A percentile compares a stretch with the other conserved stretches of the same genome.
phyloP scores from a whole-genome alignment of 2,113 vertebrate genomes.

The Clarias magur region DNA sequence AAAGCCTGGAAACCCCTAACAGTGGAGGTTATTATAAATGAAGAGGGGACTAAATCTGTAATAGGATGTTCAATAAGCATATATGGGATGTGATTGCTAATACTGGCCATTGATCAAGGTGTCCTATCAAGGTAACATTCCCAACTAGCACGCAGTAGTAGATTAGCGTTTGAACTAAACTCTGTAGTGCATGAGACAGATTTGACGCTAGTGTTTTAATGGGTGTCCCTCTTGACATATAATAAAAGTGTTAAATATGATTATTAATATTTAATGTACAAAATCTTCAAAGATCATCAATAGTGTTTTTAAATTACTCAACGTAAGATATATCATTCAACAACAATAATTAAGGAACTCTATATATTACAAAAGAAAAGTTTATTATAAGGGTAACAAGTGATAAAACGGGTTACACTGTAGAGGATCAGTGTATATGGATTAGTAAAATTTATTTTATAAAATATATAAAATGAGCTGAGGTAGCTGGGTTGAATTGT shows the following conservation, averaged over 20 bases:
- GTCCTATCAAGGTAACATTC: background rate
- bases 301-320: background rate
- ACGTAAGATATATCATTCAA: background rate
- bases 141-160: background rate
- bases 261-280: background rate
- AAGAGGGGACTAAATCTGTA: too few species aligned
- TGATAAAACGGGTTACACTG: background rate
- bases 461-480: background rate
- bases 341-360: background rate
- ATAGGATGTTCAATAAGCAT: too few species aligned
- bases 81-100: too few species aligned
- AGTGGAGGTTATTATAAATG: too few species aligned
- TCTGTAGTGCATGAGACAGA: background rate
- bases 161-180: background rate
- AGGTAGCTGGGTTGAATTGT: background rate
- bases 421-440: background rate
- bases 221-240: background rate
- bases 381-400: background rate
- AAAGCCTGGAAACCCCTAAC: too few species aligned
- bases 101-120: too few species aligned
- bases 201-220: background rate
- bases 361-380: background rate
- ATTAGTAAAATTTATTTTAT: background rate
- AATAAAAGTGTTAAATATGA: background rate
- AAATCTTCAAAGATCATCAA: background rate